Evolutionary conservation across 2,113 vertebrate species (phyloP).

Genomic region (Thalassoma bifasciatum): DNA sequence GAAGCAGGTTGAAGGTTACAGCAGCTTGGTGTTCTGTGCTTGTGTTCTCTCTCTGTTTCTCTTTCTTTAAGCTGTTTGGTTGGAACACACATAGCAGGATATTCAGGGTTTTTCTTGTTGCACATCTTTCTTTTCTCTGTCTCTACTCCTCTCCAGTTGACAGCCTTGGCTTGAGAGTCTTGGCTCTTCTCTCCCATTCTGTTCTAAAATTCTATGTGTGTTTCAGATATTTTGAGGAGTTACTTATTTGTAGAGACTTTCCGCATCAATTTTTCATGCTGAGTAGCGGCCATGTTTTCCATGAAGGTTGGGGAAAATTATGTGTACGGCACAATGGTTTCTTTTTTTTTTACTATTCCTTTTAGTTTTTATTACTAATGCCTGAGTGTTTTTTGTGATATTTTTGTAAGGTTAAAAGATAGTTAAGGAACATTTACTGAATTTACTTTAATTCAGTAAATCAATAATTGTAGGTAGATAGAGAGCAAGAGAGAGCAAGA

Average conservation of each 20-base stretch:
- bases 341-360: conserved; percentile 27
- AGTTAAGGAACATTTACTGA: no score
- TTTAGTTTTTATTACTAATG: conserved; percentile 40
- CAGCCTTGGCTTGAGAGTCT: conserved; percentile 64
- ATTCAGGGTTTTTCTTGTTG: conserved; percentile 54
- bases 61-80: conserved; percentile 45
- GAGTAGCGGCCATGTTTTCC: conserved; percentile 33
- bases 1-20: conserved; percentile 52
- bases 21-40: conserved; percentile 21
- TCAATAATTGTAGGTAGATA: background rate
- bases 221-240: conserved; percentile 62
- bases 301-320: conserved; percentile 35
- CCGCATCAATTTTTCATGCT: conserved; percentile 54
- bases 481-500: background rate
- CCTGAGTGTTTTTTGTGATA: conserved; percentile 17
- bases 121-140: conserved; percentile 52
- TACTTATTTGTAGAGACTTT: conserved; percentile 59
- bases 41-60: conserved; percentile 38
- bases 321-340: conserved; percentile 6
- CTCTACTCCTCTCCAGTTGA: conserved; percentile 57
- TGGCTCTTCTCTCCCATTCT: conserved; percentile 53
- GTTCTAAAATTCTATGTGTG: conserved; percentile 62
- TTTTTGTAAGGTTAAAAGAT: conserved; percentile 27
- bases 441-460: background rate
- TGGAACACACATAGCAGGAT: conserved; percentile 38